phyloP scores from a whole-genome alignment of 2,797 vertebrate species.

The Tolypeutes matacus region DNA sequence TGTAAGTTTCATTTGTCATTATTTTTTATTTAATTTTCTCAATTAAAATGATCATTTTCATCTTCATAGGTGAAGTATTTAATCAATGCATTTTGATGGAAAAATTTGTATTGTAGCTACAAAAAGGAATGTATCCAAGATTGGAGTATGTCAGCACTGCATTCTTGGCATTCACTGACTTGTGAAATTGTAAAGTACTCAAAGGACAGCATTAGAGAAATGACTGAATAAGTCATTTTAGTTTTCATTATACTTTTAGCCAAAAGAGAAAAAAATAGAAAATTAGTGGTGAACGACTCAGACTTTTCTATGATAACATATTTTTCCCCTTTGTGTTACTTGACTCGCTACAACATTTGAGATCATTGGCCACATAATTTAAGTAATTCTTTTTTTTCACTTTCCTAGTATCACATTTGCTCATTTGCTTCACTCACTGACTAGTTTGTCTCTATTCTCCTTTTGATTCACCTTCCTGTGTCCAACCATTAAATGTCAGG shows the following conservation, averaged over 20 bases:
- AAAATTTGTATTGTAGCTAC: background rate
- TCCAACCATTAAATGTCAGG: background rate
- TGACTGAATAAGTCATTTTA: background rate
- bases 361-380: background rate
- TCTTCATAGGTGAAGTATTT: background rate
- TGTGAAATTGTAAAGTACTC: background rate
- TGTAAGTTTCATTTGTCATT: background rate
- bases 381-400: background rate
- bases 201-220: background rate
- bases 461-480: background rate
- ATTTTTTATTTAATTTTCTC: conserved; percentile 5
- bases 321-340: background rate
- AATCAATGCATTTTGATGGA: background rate
- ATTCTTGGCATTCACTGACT: background rate
- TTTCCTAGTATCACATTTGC: background rate
- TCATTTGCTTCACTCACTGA: background rate
- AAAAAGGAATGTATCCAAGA: background rate
- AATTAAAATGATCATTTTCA: background rate
- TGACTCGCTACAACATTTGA: background rate
- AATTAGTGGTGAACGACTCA: background rate
- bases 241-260: background rate
- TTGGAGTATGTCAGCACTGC: background rate
- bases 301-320: background rate
- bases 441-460: background rate
- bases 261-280: background rate